Conservation (phyloP, 2,888 invertebrate species). For the Apotomis capreana region DNA sequence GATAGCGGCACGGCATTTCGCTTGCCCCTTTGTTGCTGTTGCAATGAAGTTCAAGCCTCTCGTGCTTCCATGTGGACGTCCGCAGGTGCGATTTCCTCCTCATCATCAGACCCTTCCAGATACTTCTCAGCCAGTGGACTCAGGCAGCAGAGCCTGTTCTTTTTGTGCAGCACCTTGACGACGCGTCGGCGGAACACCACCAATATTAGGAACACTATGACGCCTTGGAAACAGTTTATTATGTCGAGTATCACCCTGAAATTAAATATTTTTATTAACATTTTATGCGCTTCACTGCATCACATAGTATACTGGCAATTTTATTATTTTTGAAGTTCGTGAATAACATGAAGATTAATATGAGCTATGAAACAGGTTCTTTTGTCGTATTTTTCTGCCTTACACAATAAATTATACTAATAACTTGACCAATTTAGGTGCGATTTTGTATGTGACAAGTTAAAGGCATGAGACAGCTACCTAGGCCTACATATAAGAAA, state of each 20-base stretch:
- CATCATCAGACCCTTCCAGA: conserved; percentile 5
- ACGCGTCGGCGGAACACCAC: conserved; percentile 72
- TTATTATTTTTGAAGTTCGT: no score
- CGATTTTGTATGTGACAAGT: no score
- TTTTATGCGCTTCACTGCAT: background rate
- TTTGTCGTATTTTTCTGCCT: no score
- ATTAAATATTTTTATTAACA: background rate
- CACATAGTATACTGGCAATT: no score
- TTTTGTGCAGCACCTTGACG: conserved; percentile 12
- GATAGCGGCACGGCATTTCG: no score
- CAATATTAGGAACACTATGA: conserved; percentile 74
- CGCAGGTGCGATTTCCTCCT: conserved; percentile 13
- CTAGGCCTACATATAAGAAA: no score
- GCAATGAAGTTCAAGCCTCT: background rate
- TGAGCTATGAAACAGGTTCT: no score
- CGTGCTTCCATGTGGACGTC: conserved; percentile 14
- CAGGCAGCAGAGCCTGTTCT: conserved; percentile 10
- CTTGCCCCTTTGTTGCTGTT: background rate
- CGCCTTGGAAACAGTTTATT: conserved; percentile 64
- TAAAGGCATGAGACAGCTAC: no score
- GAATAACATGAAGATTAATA: no score
- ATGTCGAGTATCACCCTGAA: conserved; percentile 23
- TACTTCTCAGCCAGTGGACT: background rate
- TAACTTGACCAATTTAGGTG: no score
- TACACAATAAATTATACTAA: no score